Percentiles rank a stretch among this genome's conserved stretches.
Conservation (phyloP, 2,797 vertebrate genomes). For the Siniperca undulata region DNA sequence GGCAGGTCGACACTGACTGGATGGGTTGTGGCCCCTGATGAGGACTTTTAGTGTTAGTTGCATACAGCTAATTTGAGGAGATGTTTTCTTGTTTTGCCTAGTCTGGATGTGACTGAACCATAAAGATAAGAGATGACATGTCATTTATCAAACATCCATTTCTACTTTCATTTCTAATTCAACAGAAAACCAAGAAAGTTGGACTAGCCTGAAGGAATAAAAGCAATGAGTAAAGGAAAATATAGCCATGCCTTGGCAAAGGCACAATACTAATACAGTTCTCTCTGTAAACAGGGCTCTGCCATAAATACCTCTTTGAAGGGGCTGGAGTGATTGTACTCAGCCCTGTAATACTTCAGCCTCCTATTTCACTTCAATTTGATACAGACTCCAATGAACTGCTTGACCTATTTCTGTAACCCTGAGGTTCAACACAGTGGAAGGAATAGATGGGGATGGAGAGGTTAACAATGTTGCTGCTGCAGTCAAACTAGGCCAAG, state of each 20-base stretch:
- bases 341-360: conserved; percentile 50
- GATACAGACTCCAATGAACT: conserved; percentile 58
- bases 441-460: conserved; percentile 39
- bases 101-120: conserved; percentile 53
- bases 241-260: conserved; percentile 22
- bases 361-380: conserved; percentile 64
- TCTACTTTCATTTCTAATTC: conserved; percentile 32
- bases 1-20: conserved; percentile 26
- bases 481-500: conserved; percentile 64
- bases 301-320: conserved; percentile 51
- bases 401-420: conserved; percentile 72
- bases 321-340: conserved; percentile 44
- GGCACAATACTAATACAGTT: conserved; percentile 19
- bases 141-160: conserved; percentile 56
- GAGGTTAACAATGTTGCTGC: conserved; percentile 58
- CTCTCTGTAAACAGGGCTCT: conserved; percentile 40
- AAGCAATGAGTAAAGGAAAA: conserved; percentile 35
- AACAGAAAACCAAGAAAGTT: conserved; percentile 31
- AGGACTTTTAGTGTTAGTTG: conserved; percentile 46
- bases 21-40: conserved; percentile 29
- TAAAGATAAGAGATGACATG: conserved; percentile 47
- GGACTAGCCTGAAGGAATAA: conserved; percentile 25
- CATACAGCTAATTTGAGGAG: conserved; percentile 53
- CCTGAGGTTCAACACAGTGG: conserved; percentile 51
- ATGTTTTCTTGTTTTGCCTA: conserved; percentile 45